These are phyloP conservation scores for Protobothrops mucrosquamatus DNA, from an alignment of 2,113 vertebrate genomes.

Conservation along the genomic window DNA sequence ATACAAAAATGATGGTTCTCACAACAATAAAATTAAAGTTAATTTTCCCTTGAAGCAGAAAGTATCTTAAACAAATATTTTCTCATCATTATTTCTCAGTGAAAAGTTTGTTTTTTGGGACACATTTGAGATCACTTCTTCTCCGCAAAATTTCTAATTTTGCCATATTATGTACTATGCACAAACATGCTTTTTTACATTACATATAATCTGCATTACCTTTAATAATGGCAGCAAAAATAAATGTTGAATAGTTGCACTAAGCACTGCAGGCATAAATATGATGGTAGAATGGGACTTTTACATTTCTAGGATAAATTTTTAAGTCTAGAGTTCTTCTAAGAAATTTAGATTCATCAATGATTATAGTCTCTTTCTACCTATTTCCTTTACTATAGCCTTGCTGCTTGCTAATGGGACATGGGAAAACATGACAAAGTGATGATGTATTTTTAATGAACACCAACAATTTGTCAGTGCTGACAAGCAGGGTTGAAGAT, in stretches of 20 bases:
- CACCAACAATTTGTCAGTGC: slow-evolving; percentile 48
- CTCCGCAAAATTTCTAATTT: slow-evolving; percentile 69
- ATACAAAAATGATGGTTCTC: slow-evolving; percentile 16
- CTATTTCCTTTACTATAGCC: slow-evolving; percentile 49
- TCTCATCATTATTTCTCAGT: slow-evolving; percentile 79
- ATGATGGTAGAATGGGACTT: slow-evolving; percentile 41
- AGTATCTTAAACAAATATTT: slow-evolving; percentile 66
- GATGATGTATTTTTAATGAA: slow-evolving; percentile 63
- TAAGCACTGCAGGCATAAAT: slow-evolving; percentile 31
- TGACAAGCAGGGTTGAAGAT: slow-evolving; percentile 57
- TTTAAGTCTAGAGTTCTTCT: slow-evolving; percentile 39
- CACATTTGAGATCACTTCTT: slow-evolving; percentile 76
- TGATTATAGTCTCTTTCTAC: slow-evolving; percentile 41
- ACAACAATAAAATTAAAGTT: slow-evolving; percentile 59
- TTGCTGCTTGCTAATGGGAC: slow-evolving; percentile 63
- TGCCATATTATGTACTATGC: slow-evolving; percentile 56
- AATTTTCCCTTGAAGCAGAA: slow-evolving; percentile 58
- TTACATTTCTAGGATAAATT: slow-evolving; percentile 43
- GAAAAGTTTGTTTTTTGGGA: slow-evolving; percentile 70
- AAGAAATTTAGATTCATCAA: slow-evolving; percentile 49
- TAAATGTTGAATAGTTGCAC: slow-evolving; percentile 28
- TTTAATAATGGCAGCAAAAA: slow-evolving; percentile 53
- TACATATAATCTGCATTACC: slow-evolving; percentile 56
- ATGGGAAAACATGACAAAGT: slow-evolving; percentile 60
- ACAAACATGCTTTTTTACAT: slow-evolving; percentile 24